Conservation (phyloP, 2,888 invertebrate species). For the Barypeithes pellucidus region DNA sequence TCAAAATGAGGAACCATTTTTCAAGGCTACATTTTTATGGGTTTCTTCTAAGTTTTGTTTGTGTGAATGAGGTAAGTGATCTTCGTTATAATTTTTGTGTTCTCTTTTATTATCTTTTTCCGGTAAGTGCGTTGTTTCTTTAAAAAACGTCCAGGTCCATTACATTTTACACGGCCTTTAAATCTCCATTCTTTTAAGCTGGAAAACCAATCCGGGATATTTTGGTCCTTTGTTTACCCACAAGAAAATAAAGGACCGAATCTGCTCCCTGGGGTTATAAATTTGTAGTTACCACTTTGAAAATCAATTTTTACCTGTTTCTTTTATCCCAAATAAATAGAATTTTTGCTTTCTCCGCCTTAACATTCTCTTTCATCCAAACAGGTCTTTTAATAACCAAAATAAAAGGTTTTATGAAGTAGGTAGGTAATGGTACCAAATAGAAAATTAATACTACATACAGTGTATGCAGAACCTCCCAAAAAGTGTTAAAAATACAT, state of each 20-base stretch:
- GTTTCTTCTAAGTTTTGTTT: conserved; percentile 39
- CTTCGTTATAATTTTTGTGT: conserved; percentile 20
- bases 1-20: conserved; percentile 20
- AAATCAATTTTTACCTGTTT: neutral
- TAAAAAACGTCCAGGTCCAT: neutral
- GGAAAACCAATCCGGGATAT: neutral
- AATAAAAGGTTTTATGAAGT: too few relatives aligned
- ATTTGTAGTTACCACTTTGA: neutral
- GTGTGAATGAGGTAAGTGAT: conserved; percentile 46
- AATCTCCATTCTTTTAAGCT: neutral
- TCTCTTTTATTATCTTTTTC: neutral
- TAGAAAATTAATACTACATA: neutral
- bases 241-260: conserved; percentile 4
- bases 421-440: neutral
- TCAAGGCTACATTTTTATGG: conserved; percentile 45
- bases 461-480: too few relatives aligned
- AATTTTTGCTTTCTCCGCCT: neutral
- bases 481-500: too few relatives aligned
- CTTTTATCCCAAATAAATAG: neutral
- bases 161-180: neutral
- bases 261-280: neutral
- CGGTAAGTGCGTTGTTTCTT: neutral
- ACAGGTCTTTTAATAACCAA: neutral
- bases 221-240: conserved; percentile 14
- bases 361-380: conserved; percentile 7